Conservation (phyloP, 2,888 invertebrate species). For the Drosophila meridionalis region DNA sequence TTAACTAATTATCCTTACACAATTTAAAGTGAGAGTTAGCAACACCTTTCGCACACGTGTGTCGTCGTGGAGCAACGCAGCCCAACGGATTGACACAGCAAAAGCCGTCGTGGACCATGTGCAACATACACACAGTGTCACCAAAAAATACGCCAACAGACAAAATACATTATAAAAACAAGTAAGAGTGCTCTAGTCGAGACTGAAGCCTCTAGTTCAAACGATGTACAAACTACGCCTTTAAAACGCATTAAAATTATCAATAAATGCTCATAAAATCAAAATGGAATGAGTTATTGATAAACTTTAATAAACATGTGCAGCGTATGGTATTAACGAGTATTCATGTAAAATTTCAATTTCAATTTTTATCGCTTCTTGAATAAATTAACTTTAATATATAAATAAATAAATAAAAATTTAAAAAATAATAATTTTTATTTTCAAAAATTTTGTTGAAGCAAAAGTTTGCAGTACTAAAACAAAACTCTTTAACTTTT, state of each 20-base stretch:
- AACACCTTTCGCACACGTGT: conserved; percentile 7
- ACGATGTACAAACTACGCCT: too few relatives aligned
- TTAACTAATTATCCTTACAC: conserved; percentile 69
- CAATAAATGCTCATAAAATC: too few relatives aligned
- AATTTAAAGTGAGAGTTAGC: conserved; percentile 54
- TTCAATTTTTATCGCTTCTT: too few relatives aligned
- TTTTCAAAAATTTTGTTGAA: background rate
- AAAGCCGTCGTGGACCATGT: conserved; percentile 28
- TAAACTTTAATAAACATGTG: too few relatives aligned
- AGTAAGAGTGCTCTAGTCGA: too few relatives aligned
- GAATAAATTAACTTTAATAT: too few relatives aligned
- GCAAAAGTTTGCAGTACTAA: background rate
- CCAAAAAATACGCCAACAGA: background rate
- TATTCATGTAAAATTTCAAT: too few relatives aligned
- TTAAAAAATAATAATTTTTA: background rate
- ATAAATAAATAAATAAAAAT: background rate
- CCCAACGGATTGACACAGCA: conserved; percentile 30
- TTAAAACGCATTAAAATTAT: too few relatives aligned
- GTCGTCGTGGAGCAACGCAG: background rate
- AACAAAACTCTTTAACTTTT: background rate
- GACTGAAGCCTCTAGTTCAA: too few relatives aligned
- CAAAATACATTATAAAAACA: background rate
- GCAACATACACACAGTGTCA: conserved; percentile 15
- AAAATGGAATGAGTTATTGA: too few relatives aligned
- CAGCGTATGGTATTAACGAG: too few relatives aligned